phyloP scores from a whole-genome alignment of 2,888 invertebrate species.

The Osmoderma eremita region DNA sequence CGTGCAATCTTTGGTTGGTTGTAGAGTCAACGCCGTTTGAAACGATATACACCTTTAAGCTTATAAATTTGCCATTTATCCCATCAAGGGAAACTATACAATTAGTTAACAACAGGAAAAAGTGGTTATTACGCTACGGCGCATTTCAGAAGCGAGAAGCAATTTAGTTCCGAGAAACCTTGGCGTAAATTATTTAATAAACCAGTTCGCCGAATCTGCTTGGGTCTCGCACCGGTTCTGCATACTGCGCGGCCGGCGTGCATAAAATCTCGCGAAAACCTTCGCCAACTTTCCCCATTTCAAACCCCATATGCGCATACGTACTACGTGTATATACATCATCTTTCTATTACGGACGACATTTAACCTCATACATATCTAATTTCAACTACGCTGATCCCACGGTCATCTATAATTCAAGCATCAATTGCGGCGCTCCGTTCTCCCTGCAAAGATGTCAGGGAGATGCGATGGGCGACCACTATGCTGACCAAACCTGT shows the following conservation, averaged over 20 bases:
- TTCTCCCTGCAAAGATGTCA: slow-evolving; percentile 9
- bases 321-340: slow-evolving; percentile 14
- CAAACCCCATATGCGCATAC: not conserved
- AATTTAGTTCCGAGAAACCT: not conserved
- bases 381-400: slow-evolving; percentile 44
- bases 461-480: slow-evolving; percentile 33
- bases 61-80: slow-evolving; percentile 4
- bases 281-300: slow-evolving; percentile 3
- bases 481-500: slow-evolving; percentile 55
- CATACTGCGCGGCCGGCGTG: no score
- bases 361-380: slow-evolving; percentile 33
- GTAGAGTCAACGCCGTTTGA: no score
- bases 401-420: slow-evolving; percentile 48
- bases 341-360: slow-evolving; percentile 31
- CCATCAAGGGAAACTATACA: slow-evolving; percentile 4
- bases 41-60: not conserved
- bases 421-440: slow-evolving; percentile 30
- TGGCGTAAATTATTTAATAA: slow-evolving; percentile 21
- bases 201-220: slow-evolving; percentile 6
- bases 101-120: slow-evolving; percentile 1
- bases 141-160: not conserved
- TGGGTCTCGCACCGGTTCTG: not conserved
- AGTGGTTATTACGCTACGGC: not conserved
- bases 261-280: slow-evolving; percentile 12
- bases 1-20: no score